phyloP scores from a whole-genome alignment of 2,888 invertebrate genomes.

The Caradrina clavipalpis region DNA sequence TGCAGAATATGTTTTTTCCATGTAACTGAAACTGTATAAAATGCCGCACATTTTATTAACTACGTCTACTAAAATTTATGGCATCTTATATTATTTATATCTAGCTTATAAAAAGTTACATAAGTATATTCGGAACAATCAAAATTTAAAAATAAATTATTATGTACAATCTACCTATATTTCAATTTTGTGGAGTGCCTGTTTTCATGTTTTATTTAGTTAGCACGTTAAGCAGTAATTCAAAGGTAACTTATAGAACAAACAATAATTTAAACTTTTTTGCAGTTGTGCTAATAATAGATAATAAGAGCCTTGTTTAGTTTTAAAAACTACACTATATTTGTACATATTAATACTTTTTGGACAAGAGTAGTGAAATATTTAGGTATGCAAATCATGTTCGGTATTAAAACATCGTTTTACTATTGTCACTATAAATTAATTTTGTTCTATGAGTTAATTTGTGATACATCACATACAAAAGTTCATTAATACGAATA shows the following conservation, averaged over 20 bases:
- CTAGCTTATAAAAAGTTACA: not conserved
- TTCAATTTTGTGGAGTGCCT: constrained; percentile 12
- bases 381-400: constrained; percentile 13
- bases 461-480: constrained; percentile 45
- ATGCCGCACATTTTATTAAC: no score
- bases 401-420: not conserved
- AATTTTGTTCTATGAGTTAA: constrained; percentile 59
- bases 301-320: not conserved
- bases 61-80: not conserved
- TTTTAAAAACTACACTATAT: not conserved
- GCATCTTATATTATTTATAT: constrained; percentile 1
- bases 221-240: constrained; percentile 47
- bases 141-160: no score
- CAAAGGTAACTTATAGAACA: constrained; percentile 57
- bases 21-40: not conserved
- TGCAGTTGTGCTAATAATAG: not conserved
- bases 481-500: constrained; percentile 33
- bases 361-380: not conserved
- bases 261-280: constrained; percentile 4
- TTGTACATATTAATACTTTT: not conserved
- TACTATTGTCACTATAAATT: not conserved
- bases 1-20: not conserved
- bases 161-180: not conserved
- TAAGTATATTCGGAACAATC: not conserved
- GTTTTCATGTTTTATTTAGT: constrained; percentile 25